Evolutionary conservation across 2,797 vertebrate genomes (phyloP), one percentile per base, ranked within the genome.

Genomic region (Enoplosus armatus): DNA sequence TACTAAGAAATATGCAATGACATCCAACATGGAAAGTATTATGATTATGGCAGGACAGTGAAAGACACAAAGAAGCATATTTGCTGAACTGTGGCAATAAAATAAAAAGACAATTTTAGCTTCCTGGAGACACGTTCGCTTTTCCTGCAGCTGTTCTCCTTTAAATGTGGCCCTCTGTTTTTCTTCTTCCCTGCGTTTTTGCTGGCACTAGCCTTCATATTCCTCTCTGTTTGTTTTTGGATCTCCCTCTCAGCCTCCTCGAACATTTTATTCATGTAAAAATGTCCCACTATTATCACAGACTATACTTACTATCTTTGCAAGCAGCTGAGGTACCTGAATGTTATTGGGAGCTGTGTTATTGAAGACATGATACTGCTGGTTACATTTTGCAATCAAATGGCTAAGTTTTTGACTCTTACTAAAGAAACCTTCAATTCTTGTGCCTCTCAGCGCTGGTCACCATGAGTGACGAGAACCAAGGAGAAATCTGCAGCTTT

Each of bases 401-500:
- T 41, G 3, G 11, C 39, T 47, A 2, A 87, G 82, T 9, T 68
- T 16, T 11, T 8, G 24, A 72, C 67, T 72, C 22, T 20, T 2
- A 0, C 43, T 10, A 15, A 65, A 33, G 33, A 78, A 89, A 1
- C 72, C 31, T 35, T 85, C 61, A 11, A 82, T 60, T 37, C 1
- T 55, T 12, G 11, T 75, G 26, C 0, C 0, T 31, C 15, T 1
- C 41, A 85, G 73, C 43, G 73, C 43, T 35, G 50, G 8, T 90
- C 82, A 10, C 82, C 85, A 2, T 84, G 50, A 24, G 84, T 89
- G 64, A 88, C 86, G 29, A 91, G 80, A 18, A 81, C 53, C n/a
- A 90, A 5, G 20, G 63, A 60, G 73, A 75, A 80, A n/a, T 47
- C 8, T 26, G 45, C 37, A 14, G 79, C 74, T 45, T 41, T 24